Percentiles rank a stretch among this genome's conserved stretches.
Evolutionary conservation across 2,797 vertebrate species (phyloP).

Genomic region (Phalloptychus januarius): DNA sequence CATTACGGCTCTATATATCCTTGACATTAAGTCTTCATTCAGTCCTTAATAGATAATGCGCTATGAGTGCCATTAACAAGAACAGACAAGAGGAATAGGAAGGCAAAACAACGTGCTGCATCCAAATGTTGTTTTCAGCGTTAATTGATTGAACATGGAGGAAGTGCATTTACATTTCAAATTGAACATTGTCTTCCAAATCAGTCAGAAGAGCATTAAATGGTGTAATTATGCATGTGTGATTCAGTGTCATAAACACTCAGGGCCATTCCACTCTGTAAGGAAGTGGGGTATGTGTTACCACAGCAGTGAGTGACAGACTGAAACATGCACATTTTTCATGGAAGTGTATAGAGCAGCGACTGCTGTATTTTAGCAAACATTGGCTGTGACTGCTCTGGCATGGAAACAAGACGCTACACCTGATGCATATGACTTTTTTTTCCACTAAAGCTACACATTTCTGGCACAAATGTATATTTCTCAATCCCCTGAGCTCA

Average conservation of each 20-base stretch:
- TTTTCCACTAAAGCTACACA: constrained; percentile 3
- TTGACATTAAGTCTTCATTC: constrained; percentile 34
- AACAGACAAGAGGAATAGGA: constrained; percentile 15
- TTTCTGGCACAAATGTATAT: neutral
- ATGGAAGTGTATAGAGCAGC: constrained; percentile 27
- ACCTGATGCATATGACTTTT: constrained; percentile 17
- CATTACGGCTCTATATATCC: neutral
- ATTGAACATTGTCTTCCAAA: constrained; percentile 67
- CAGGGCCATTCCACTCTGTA: constrained; percentile 27
- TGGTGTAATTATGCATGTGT: constrained; percentile 59
- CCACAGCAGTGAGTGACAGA: constrained; percentile 53
- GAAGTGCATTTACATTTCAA: constrained; percentile 68
- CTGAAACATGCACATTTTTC: constrained; percentile 42
- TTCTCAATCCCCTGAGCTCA: neutral
- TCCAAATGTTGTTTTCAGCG: constrained; percentile 46
- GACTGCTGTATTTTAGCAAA: constrained; percentile 28
- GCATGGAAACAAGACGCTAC: constrained; percentile 23
- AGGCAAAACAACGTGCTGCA: constrained; percentile 44
- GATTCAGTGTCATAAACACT: constrained; percentile 51
- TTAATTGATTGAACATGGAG: constrained; percentile 61
- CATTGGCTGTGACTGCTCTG: constrained; percentile 9
- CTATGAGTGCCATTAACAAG: constrained; percentile 30
- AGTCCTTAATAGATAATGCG: constrained; percentile 25
- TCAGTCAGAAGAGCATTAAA: constrained; percentile 61
- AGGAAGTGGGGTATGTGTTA: constrained; percentile 32